Conservation (phyloP, 2,888 invertebrate genomes). For the Allolobophora icterica region DNA sequence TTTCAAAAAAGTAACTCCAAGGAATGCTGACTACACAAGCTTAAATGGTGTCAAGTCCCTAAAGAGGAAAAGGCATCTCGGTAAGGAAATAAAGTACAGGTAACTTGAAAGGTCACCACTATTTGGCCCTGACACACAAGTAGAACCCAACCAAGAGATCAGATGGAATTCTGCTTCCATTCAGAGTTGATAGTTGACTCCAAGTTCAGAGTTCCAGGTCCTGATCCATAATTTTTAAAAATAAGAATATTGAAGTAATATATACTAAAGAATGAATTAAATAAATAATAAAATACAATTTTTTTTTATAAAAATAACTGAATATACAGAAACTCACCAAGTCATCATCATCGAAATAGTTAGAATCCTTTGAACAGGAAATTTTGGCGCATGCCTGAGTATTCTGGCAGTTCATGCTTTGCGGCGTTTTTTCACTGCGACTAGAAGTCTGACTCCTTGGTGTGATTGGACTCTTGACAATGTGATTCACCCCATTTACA, state of each 20-base stretch:
- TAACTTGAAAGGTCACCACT: no score
- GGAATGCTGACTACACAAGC: no score
- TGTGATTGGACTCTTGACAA: conserved; percentile 30
- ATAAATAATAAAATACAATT: not conserved
- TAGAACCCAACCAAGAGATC: no score
- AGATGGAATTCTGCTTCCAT: no score
- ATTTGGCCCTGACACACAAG: no score
- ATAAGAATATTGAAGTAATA: not conserved
- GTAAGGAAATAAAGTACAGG: no score
- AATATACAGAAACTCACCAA: not conserved
- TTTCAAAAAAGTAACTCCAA: no score
- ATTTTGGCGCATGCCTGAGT: not conserved
- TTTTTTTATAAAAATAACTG: not conserved
- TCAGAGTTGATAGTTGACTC: no score
- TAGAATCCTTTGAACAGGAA: not conserved
- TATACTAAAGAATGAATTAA: not conserved
- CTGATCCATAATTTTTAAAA: not conserved
- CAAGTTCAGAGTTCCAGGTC: not conserved
- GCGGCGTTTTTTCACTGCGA: no score
- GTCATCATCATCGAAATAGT: not conserved
- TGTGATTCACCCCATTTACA: conserved; percentile 42
- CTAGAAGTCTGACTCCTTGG: not conserved
- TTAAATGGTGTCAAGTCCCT: no score
- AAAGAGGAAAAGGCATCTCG: no score
- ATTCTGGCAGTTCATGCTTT: not conserved